Base-by-base conservation (phyloP, 2,797 vertebrate species). In the Silurus lanzhouensis region DNA sequence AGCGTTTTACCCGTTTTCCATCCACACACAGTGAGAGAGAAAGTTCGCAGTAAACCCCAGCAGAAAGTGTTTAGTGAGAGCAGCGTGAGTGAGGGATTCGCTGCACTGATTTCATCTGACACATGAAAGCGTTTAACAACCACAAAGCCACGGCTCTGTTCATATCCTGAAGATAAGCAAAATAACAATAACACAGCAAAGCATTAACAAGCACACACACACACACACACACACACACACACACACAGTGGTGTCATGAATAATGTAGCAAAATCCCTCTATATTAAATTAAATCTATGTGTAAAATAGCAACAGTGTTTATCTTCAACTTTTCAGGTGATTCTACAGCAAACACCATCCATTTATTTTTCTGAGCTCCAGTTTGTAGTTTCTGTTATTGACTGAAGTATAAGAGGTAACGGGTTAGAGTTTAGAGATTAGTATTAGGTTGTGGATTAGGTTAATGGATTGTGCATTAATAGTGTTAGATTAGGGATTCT, bases 61-160 rank as follows among this genome's bases (percentile, higher is more conserved):
- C 52, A 58, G 74, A 76, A 19, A 58, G 52, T 19, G 14, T 76
- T 75, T 31, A 76, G 15, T 19, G 22, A 64, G 61, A 81, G n/a
- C 61, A 81, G 46, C 44, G 19, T 38, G 38, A 68, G 31, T 70
- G 64, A 67, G 27, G 25, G 78, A 75, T 61, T 75, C 31, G 61
- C 44, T 66, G 67, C 63, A 25, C 71, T 60, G 58, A 60, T 64
- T 46, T 85, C 19, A 64, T 46, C 80, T 70, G 60, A 82, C 58
- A 76, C 52, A 15, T 78, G 57, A 46, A 68, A 64, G 55, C 48
- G 61, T 64, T 38, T 61, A 58, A 70, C 52, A 58, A 5, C 52
- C 52, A 31, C 74, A 31, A 19, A 27, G 25, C 15, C 72, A 57
- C 48, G n/a, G 0, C 46, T n/a, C 46, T 74, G 48, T 20, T 31